Base-by-base conservation (phyloP, 2,888 invertebrate genomes). In the Ophion obscuratus region DNA sequence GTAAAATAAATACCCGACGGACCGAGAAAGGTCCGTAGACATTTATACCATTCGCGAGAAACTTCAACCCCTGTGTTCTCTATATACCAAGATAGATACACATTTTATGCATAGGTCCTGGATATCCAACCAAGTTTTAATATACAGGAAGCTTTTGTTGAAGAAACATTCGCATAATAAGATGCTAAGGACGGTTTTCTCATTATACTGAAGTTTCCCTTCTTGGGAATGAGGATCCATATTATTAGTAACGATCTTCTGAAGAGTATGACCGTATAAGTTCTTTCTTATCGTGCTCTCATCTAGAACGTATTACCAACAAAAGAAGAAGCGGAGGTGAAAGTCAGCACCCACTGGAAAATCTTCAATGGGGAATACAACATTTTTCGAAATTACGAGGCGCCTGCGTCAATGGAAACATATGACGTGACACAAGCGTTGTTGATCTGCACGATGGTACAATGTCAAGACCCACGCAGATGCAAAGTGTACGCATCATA, bases 231-330 rank as follows among this genome's bases (percentile, higher is more conserved):
- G 9, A 14, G 53, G 17, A 36, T 36, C 62, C 74, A 59, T 75
- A 70, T 61, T 27, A 53, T 53, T 17, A 53, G 11, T 57, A 84
- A 70, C 74, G 59, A 44, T 59, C 64, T 53, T 53, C 57, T 17
- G 20, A 6, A 71, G 61, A 75, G 40, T 31, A 40, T 36, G 31
- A 53, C 27, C 57, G 44, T 80, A 70, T 17, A 64, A 71, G 57
- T 44, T 62, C 14, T 53, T 62, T 27, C 17, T 20, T n/a, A 76
- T 84, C 40, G 71, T 24, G 47, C 20, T 44, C 40, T 84, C 57
- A 80, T 79, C 75, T 80, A 75, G 59, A 80, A 71, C 27, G 62
- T 64, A 81, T 84, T 76, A 73, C 17, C 31, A 47, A 17, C 27
- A 20, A 47, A 68, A 44, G 53, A 44, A 71, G 44, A 40, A 71